These are phyloP conservation scores for Indicator indicator DNA, from an alignment of 2,113 vertebrate species.

Conservation along the genomic window DNA sequence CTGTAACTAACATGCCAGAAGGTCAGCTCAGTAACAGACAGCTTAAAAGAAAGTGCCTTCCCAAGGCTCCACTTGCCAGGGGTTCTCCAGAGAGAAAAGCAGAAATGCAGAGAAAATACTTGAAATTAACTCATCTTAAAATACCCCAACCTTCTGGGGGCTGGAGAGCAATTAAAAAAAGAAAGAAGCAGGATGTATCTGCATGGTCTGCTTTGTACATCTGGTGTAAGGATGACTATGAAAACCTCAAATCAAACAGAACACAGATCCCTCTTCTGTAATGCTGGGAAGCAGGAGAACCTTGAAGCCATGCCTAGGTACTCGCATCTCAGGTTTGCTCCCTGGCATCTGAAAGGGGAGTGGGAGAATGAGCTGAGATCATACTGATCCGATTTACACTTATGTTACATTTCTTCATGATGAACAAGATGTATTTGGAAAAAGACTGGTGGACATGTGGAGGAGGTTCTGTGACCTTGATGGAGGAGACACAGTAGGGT, in stretches of 20 bases:
- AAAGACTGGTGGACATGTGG: neutral
- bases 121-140: neutral
- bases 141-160: neutral
- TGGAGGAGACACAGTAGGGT: neutral
- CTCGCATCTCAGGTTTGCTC: neutral
- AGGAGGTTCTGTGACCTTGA: neutral
- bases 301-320: neutral
- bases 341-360: neutral
- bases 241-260: neutral
- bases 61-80: neutral
- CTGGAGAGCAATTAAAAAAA: neutral
- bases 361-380: neutral
- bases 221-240: neutral
- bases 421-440: neutral
- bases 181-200: neutral
- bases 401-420: neutral
- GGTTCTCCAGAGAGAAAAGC: neutral
- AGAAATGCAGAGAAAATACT: neutral
- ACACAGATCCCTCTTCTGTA: neutral
- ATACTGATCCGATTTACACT: neutral
- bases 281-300: neutral
- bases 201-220: neutral
- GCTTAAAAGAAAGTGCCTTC: neutral
- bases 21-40: neutral
- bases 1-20: neutral